Conservation (phyloP, 37 sponge, comb jelly and placozoan species). For the Crambe crambe region DNA sequence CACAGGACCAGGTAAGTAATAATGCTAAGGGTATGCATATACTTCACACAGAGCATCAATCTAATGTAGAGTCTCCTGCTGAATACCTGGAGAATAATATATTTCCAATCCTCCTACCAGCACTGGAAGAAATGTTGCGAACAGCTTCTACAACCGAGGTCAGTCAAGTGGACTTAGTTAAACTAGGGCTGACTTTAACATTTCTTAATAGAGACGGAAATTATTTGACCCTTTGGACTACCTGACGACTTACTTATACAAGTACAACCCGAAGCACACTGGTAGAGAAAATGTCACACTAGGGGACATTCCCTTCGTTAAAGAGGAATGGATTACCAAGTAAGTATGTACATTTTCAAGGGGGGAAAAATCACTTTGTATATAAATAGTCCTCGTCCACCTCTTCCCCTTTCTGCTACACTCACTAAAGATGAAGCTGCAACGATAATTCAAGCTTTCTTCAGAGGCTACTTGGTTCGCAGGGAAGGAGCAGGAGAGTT, state of each 20-base stretch:
- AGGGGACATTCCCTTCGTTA: slow-evolving; percentile 77
- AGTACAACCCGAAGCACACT: slow-evolving; percentile 60
- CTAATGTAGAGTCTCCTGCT: slow-evolving; percentile 5
- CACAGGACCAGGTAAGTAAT: slow-evolving; percentile 4
- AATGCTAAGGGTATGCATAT: background rate
- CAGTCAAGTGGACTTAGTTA: background rate
- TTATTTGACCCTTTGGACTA: slow-evolving; percentile 78
- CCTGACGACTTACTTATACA: slow-evolving; percentile 74
- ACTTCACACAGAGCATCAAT: background rate
- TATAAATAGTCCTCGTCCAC: slow-evolving; percentile 77
- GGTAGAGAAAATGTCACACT: slow-evolving; percentile 45
- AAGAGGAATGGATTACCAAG: slow-evolving; percentile 67
- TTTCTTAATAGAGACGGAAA: slow-evolving; percentile 57
- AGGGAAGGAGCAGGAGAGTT: background rate
- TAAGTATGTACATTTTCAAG: slow-evolving; percentile 12
- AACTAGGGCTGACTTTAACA: background rate
- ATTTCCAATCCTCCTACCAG: slow-evolving; percentile 70
- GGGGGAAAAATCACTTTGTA: background rate
- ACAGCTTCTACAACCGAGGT: slow-evolving; percentile 71
- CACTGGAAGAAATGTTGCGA: slow-evolving; percentile 58
- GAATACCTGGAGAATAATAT: slow-evolving; percentile 58
- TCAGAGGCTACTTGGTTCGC: slow-evolving; percentile 64
- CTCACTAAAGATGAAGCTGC: slow-evolving; percentile 89
- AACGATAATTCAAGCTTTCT: slow-evolving; percentile 76
- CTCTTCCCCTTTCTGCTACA: slow-evolving; percentile 81